phyloP scores from a whole-genome alignment of 92 coral and sea anemone genomes.

The Palythoa heliodiscus region DNA sequence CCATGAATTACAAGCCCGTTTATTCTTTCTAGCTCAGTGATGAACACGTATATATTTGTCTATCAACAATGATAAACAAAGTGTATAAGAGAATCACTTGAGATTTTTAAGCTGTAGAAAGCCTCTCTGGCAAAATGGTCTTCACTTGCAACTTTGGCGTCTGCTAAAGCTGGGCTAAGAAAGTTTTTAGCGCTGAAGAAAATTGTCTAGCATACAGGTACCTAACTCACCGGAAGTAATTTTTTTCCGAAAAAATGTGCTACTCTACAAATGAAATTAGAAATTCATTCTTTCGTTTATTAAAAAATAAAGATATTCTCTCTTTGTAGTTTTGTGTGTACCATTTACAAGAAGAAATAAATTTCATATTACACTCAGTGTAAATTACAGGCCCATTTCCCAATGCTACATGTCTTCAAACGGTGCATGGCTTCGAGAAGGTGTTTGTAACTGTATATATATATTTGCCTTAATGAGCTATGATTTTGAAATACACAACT shows the following conservation, averaged over 20 bases:
- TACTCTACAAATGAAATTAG: background rate
- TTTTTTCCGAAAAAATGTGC: background rate
- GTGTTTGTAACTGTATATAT: background rate
- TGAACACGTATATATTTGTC: background rate
- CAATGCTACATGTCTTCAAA: background rate
- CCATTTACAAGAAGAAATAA: background rate
- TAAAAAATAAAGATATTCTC: background rate
- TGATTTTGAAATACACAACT: background rate
- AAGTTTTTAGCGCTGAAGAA: background rate
- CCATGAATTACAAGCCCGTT: background rate
- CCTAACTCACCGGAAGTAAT: too few relatives aligned
- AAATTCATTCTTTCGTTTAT: background rate
- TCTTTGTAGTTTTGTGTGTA: background rate
- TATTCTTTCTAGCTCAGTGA: background rate
- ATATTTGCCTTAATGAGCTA: background rate
- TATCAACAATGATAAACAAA: background rate
- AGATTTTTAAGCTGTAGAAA: conserved; percentile 11
- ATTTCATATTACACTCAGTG: too few relatives aligned
- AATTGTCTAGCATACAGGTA: too few relatives aligned
- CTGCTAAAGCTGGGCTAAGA: background rate
- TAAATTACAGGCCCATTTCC: too few relatives aligned
- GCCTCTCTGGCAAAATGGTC: background rate
- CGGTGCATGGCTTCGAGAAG: background rate
- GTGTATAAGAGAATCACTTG: conserved; percentile 10
- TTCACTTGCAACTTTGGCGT: background rate